Conservation (phyloP, 1,140 invertebrate species). For the Drosophila sp. region DNA sequence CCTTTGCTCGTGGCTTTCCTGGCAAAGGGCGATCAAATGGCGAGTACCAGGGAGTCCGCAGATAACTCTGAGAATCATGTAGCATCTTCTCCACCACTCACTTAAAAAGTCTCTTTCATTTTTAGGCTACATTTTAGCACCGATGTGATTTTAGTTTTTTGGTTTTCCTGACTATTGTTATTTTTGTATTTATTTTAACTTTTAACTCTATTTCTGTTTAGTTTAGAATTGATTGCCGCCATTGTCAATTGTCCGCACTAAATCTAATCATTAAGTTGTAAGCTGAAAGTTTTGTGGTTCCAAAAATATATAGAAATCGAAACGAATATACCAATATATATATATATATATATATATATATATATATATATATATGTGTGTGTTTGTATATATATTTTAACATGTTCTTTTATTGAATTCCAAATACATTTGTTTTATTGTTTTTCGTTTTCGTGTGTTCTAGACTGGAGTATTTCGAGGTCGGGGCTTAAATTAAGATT, state of each 20-base stretch:
- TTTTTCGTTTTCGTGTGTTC: conserved; percentile 18
- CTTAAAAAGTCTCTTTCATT: background rate
- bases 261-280: conserved; percentile 70
- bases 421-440: conserved; percentile 71
- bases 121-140: conserved; percentile 41
- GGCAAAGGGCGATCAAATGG: conserved; percentile 84
- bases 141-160: conserved; percentile 75
- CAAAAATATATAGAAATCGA: conserved; percentile 26
- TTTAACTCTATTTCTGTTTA: conserved; percentile 44
- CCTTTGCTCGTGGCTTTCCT: conserved; percentile 92
- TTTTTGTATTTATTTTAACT: conserved; percentile 63
- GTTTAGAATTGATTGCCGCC: conserved; percentile 61
- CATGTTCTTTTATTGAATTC: conserved; percentile 78
- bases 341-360: conserved; percentile 43
- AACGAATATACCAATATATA: conserved; percentile 43
- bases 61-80: conserved; percentile 33
- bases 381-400: conserved; percentile 46
- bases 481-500: conserved; percentile 12
- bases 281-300: conserved; percentile 43
- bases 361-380: conserved; percentile 52
- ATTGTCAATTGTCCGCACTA: conserved; percentile 45
- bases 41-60: conserved; percentile 75
- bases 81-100: conserved; percentile 32
- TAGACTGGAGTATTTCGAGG: background rate
- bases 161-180: conserved; percentile 51